Evolutionary conservation across 1,140 invertebrate species (phyloP), one percentile per base, ranked within the genome.

Genomic region (Sitobion miscanthi): DNA sequence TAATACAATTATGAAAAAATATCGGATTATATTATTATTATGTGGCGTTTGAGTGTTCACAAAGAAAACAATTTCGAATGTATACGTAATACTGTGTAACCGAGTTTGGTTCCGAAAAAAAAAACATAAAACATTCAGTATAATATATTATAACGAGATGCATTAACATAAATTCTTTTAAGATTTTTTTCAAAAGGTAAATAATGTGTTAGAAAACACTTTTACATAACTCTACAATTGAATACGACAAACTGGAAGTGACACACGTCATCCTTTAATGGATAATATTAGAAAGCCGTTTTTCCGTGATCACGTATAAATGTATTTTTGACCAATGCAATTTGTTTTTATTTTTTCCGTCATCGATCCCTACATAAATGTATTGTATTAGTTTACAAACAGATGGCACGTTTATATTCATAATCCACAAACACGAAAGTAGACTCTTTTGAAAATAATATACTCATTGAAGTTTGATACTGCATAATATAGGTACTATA

Each of bases 171-270:
- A 93, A 94, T 88, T 88, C 45, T 88, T 90, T 54, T 54, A 54
- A 57, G 20, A 62, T 62, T 90, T 54, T 57, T 83, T 38, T 7
- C 20, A 35, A 38, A 35, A 38, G 35, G n/a, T 38, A 38, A 83
- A 83, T 83, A 83, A 83, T 83, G 77, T 38, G 77, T 38, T 83
- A 21, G 83, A 86, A 42, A 86, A 86, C 7, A 54, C 87, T 89
- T 89, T 57, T 89, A 89, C 86, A 49, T 88, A 88, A 57, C 21
- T 35, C n/a, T 35, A 38, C 21, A n/a, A 17, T 49, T 21, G 52
- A 89, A 89, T n/a, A 38, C 87, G 52, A 38, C 49, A 89, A 89
- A 89, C 87, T 89, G 87, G 87, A 89, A 89, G 52, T 89, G 87
- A 54, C 49, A 23, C 1, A 17, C 87, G 49, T 57, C 87, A 57